phyloP scores from a whole-genome alignment of 2,113 vertebrate species.

The Gymnarchus niloticus region DNA sequence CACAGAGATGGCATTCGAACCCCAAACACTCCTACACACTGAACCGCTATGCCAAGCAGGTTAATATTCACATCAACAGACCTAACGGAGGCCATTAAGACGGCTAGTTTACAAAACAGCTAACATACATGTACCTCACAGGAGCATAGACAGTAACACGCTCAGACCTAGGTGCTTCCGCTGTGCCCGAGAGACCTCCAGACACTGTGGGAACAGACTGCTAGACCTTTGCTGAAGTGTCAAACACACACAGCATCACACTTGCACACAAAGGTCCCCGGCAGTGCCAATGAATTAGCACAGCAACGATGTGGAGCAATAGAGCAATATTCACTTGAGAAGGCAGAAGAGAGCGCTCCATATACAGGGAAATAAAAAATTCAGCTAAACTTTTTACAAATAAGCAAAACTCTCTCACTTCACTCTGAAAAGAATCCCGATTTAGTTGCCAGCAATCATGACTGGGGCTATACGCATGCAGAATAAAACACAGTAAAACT shows the following conservation, averaged over 20 bases:
- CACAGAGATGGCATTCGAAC: not conserved
- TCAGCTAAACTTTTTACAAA: conserved; percentile 1
- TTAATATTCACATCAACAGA: not conserved
- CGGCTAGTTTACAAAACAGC: too few species aligned
- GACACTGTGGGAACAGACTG: not conserved
- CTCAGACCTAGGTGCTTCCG: not conserved
- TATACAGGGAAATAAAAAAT: conserved; percentile 7
- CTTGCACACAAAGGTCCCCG: not conserved
- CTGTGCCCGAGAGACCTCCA: not conserved
- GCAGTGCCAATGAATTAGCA: not conserved
- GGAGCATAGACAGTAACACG: not conserved
- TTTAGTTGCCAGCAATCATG: not conserved
- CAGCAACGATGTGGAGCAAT: not conserved
- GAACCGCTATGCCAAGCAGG: not conserved
- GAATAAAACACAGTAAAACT: not conserved
- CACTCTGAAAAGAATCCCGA: conserved; percentile 8
- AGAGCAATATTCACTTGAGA: conserved; percentile 14
- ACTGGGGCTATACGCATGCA: not conserved
- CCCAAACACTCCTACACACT: not conserved
- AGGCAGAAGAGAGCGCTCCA: not conserved
- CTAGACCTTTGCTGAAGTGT: not conserved
- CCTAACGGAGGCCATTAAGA: not conserved
- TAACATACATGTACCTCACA: too few species aligned
- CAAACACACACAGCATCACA: not conserved
- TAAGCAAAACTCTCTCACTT: not conserved